These are phyloP conservation scores for Penaeus vannamei DNA, from an alignment of 1,140 invertebrate species.

Conservation along the genomic window DNA sequence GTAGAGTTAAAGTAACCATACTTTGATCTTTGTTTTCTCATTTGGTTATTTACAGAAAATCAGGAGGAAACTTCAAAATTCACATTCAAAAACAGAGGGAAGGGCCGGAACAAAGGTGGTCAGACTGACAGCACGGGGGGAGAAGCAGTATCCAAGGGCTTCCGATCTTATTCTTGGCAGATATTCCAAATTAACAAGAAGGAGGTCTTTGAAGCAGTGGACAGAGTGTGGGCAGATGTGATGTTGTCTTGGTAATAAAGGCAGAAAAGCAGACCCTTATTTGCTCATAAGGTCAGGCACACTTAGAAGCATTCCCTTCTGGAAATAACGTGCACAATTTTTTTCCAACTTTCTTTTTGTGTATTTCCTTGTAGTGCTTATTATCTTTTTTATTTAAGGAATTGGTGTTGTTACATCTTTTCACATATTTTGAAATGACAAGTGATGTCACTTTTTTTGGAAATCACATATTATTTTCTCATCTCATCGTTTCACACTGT, in stretches of 20 bases:
- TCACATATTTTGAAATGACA: too few species aligned
- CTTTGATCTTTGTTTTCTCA: neutral
- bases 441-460: too few species aligned
- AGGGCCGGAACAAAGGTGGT: conserved; percentile 40
- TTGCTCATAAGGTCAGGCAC: neutral
- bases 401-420: too few species aligned
- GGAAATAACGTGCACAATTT: too few species aligned
- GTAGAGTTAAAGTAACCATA: too few species aligned
- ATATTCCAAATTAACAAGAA: conserved; percentile 60
- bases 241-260: conserved; percentile 36
- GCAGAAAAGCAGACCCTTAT: neutral
- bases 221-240: conserved; percentile 56
- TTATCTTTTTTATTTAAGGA: too few species aligned
- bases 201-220: conserved; percentile 56
- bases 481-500: neutral
- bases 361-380: too few species aligned
- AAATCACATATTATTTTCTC: conserved; percentile 4
- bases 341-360: too few species aligned
- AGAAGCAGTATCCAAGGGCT: neutral
- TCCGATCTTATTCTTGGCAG: conserved; percentile 59
- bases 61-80: conserved; percentile 57
- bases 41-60: conserved; percentile 33
- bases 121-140: conserved; percentile 10
- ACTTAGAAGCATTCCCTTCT: too few species aligned
- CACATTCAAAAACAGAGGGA: conserved; percentile 56